Base-by-base conservation (phyloP, 1,140 invertebrate genomes). In the Atta cephalotes region DNA sequence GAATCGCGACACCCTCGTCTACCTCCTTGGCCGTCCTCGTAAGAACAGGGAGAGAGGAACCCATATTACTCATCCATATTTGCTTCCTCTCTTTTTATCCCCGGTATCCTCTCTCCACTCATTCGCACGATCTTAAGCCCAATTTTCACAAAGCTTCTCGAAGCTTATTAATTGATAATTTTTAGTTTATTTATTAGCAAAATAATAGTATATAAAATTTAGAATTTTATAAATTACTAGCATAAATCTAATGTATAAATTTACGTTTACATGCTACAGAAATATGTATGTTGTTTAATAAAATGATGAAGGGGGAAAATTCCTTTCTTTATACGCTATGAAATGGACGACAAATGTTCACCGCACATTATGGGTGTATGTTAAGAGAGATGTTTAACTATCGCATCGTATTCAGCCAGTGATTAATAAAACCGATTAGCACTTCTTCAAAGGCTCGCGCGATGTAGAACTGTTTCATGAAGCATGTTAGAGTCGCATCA, bases 1-100 rank as follows among this genome's bases (percentile, higher is more conserved):
- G 90, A 86, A 89, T 91, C 93, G 92, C 93, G 94, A 94, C 93
- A 94, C 92, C 93, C 92, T 87, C 87, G 84, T 87, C 88, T 84
- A 51, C 87, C 78, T 85, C 81, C 68, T 74, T 56, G 74, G 62
- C 91, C 88, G 76, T 80, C 62, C 66, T 78, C 77, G 88, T 80
- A 86, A 85, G 90, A 80, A 56, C 88, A 91, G 79, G 62, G 77
- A 91, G 86, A 63, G 77, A 89, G 81, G 88, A 89, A 92, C 91
- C 91, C 91, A 92, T 92, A 92, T 92, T 92, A 92, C 87, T 92
- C 91, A 92, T 91, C 87, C 85, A 84, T 79, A 89, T 89, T 89
- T 89, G 87, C 88, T 85, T 62, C 70, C 79, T 74, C 74, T 78
- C 89, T 58, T 65, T 65, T 56, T 62, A 49, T 39, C 74, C 60